Conservation (phyloP, 2,888 invertebrate genomes). For the Chironomus riparius region DNA sequence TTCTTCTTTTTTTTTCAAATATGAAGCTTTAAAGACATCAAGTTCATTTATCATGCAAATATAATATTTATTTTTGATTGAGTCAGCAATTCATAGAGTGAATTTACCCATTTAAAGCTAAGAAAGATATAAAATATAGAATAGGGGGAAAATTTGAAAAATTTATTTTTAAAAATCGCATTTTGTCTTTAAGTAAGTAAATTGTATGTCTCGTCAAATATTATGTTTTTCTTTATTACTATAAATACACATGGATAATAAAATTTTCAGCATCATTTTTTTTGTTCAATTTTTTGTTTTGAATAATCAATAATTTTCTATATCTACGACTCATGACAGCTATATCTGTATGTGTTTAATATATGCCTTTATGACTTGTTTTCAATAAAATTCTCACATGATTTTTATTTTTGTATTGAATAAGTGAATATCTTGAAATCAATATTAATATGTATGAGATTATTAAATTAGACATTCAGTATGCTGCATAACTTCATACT, state of each 20-base stretch:
- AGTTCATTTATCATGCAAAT: background rate
- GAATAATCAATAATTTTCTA: background rate
- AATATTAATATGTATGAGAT: background rate
- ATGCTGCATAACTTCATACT: no score
- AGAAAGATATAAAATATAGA: background rate
- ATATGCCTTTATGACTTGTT: background rate
- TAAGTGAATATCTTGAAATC: background rate
- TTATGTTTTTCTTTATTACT: constrained; percentile 16
- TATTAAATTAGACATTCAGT: no score
- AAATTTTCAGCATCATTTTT: constrained; percentile 23
- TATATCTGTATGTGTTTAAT: background rate
- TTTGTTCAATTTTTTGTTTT: background rate
- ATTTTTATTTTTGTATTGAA: constrained; percentile 9
- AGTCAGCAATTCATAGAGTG: constrained; percentile 44
- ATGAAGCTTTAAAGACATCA: background rate
- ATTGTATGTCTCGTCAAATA: background rate
- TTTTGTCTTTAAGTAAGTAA: background rate
- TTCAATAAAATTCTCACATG: constrained; percentile 24
- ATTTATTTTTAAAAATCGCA: constrained; percentile 18
- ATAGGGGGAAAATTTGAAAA: background rate
- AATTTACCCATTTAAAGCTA: constrained; percentile 28
- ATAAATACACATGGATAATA: constrained; percentile 26
- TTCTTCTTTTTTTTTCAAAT: background rate
- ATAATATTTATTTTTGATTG: constrained; percentile 41
- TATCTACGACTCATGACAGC: background rate